phyloP scores from a whole-genome alignment of 2,888 invertebrate species.

The Euphydryas editha region DNA sequence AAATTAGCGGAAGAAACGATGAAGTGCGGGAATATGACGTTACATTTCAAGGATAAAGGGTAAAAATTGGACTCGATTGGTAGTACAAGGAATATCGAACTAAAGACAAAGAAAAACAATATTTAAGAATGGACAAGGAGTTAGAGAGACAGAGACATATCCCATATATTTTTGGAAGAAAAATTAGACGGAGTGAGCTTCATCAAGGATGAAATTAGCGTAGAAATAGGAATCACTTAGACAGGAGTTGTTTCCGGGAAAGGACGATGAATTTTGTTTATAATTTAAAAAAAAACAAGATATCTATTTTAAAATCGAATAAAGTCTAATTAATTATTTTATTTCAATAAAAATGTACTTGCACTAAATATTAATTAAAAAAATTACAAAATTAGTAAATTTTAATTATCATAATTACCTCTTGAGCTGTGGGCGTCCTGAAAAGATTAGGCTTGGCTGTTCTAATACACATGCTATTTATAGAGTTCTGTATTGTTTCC shows the following conservation, averaged over 20 bases:
- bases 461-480: constrained; percentile 48
- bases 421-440: constrained; percentile 53
- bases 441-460: constrained; percentile 38
- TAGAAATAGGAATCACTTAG: neutral
- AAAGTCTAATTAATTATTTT: no score
- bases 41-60: no score
- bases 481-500: constrained; percentile 54
- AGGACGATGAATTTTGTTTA: neutral
- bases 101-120: neutral
- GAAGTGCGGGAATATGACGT: no score
- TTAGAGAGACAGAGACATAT: neutral
- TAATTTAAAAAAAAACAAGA: no score
- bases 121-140: neutral
- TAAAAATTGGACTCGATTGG: no score
- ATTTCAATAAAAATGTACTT: no score
- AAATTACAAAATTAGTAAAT: neutral
- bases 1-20: no score
- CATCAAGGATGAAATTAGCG: neutral
- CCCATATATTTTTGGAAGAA: neutral
- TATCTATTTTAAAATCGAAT: no score
- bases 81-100: neutral
- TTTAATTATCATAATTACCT: constrained; percentile 54
- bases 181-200: neutral
- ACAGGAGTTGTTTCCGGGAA: neutral
- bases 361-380: no score